phyloP scores from a whole-genome alignment of 2,113 vertebrate genomes.

The Amblyopsis rosae region DNA sequence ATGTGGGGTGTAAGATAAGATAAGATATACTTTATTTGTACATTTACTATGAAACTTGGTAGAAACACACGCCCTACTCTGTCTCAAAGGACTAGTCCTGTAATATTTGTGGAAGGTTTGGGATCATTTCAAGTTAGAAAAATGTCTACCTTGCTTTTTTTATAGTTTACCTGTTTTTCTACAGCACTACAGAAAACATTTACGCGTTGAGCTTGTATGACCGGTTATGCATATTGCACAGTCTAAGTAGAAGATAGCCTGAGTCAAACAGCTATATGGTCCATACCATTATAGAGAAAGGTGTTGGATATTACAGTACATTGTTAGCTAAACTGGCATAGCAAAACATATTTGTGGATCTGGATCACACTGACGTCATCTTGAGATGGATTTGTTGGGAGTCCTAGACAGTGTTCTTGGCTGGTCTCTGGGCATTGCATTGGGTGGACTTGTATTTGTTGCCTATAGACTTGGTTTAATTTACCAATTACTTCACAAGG shows the following conservation, averaged over 20 bases:
- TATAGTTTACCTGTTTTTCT: background rate
- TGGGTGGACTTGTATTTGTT: constrained; percentile 57
- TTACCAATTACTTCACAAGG: constrained; percentile 83
- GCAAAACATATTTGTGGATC: background rate
- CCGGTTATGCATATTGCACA: constrained; percentile 21
- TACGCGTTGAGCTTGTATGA: background rate
- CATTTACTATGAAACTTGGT: background rate
- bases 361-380: background rate
- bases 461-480: constrained; percentile 81
- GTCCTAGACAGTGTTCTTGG: constrained; percentile 27
- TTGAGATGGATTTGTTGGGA: constrained; percentile 59
- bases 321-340: background rate
- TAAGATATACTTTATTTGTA: no score
- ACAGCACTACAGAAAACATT: background rate
- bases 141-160: background rate
- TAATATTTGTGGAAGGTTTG: background rate
- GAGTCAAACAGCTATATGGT: constrained; percentile 18
- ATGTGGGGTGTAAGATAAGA: no score
- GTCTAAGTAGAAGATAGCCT: constrained; percentile 48
- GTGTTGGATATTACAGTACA: constrained; percentile 5
- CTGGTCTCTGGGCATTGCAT: constrained; percentile 34
- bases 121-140: constrained; percentile 18
- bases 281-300: background rate
- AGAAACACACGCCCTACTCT: background rate
- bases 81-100: background rate